A percentile compares a stretch with the other conserved stretches of the same genome.
Evolutionary conservation across 2,888 invertebrate species (phyloP).

Genomic region (Chrysolina americana): DNA sequence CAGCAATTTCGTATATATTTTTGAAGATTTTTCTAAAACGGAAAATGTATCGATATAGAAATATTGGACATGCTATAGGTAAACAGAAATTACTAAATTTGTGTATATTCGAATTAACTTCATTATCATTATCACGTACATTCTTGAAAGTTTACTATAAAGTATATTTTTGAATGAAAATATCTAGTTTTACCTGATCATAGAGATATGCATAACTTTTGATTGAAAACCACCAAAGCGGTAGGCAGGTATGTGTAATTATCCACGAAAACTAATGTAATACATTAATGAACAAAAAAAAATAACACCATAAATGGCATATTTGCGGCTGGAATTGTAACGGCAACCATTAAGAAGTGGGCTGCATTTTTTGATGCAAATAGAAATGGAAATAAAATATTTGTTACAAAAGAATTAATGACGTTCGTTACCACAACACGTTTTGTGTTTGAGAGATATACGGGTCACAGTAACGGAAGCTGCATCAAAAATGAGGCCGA

Average conservation of each 20-base stretch:
- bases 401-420: slow-evolving; percentile 50
- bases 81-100: too few relatives aligned
- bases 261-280: slow-evolving; percentile 3
- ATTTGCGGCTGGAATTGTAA: slow-evolving; percentile 48
- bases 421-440: slow-evolving; percentile 54
- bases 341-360: slow-evolving; percentile 42
- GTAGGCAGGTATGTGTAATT: neutral
- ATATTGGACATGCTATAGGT: too few relatives aligned
- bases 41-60: too few relatives aligned
- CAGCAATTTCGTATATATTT: too few relatives aligned
- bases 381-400: slow-evolving; percentile 46
- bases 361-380: slow-evolving; percentile 46
- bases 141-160: too few relatives aligned
- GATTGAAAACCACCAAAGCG: neutral
- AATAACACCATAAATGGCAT: slow-evolving; percentile 35
- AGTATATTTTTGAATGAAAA: neutral
- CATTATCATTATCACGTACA: too few relatives aligned
- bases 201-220: neutral
- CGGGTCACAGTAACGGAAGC: slow-evolving; percentile 58
- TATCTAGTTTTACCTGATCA: neutral
- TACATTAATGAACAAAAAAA: too few relatives aligned
- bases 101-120: too few relatives aligned
- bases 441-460: slow-evolving; percentile 55
- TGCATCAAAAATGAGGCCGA: slow-evolving; percentile 53
- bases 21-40: too few relatives aligned